Conservation (phyloP, 2,797 vertebrate genomes). For the Neoniphon sammara region DNA sequence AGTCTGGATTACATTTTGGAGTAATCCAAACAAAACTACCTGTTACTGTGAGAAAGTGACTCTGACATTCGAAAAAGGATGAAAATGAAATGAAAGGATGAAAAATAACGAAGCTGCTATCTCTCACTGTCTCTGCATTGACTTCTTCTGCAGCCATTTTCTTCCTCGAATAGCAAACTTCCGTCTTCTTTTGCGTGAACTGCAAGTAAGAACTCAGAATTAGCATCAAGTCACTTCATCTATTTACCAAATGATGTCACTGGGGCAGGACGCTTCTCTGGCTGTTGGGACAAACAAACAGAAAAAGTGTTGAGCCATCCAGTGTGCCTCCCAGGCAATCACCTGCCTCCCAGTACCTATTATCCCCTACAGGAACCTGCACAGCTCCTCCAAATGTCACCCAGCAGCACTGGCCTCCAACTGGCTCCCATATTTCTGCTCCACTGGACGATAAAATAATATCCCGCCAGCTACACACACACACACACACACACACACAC, state of each 20-base stretch:
- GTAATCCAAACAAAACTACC: constrained; percentile 28
- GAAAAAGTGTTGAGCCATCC: constrained; percentile 52
- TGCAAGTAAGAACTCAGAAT: constrained; percentile 26
- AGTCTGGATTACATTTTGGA: constrained; percentile 29
- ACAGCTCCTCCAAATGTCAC: constrained; percentile 76
- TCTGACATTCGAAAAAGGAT: too few species aligned
- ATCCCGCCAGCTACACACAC: constrained; percentile 59
- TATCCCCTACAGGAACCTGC: constrained; percentile 71
- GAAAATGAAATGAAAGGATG: constrained; percentile 23
- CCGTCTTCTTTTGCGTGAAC: not conserved
- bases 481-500: constrained; percentile 7
- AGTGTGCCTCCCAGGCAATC: constrained; percentile 57
- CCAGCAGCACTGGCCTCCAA: constrained; percentile 73
- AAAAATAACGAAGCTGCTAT: constrained; percentile 46
- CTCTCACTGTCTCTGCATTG: constrained; percentile 9
- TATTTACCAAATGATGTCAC: constrained; percentile 35
- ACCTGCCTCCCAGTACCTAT: constrained; percentile 69
- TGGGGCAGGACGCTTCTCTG: constrained; percentile 37
- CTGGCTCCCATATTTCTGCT: constrained; percentile 82
- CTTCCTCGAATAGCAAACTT: not conserved
- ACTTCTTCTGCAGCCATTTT: not conserved
- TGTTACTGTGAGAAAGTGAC: not conserved
- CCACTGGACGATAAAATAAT: constrained; percentile 82
- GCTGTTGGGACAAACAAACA: constrained; percentile 49
- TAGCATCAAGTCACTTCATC: constrained; percentile 23